Evolutionary conservation across 2,113 vertebrate genomes (phyloP), one percentile per base, ranked within the genome.

Genomic region (Cinclus mexicanus): DNA sequence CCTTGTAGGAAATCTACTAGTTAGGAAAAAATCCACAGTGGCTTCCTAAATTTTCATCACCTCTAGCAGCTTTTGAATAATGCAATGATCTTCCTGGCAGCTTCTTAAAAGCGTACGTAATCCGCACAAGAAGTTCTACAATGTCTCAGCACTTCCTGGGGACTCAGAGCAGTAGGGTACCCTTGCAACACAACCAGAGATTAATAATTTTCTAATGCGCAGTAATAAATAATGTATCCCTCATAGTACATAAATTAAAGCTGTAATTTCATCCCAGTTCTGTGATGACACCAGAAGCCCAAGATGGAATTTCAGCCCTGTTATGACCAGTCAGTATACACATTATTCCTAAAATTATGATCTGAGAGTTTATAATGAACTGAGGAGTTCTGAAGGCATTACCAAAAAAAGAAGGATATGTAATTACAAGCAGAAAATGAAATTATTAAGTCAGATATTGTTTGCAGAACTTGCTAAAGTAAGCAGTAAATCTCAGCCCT

Each of bases 271-370:
- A 97, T 96, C 95, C 87, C 28, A 6, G 85, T 96, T 95, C 94
- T 97, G 85, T 84, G 87, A 97, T 97, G 97, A 97, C 96, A 98
- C 79, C 71, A 87, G 84, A 95, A 92, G 77, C 95, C 84, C 69
- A 88, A 96, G 97, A 97, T 98, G 97, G 95, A 97, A 98, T 98
- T 98, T 97, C 97, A 97, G 82, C 65, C 97, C 96, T 35, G n/a
- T 96, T 91, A 93, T 83, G 94, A 95, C 92, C 81, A 94, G 74
- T 97, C 86, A 93, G 69, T 50, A 89, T 85, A 75, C 2, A 0
- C n/a, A 74, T 87, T 96, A 95, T 95, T 95, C 60, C 78, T 83
- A 70, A 74, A 35, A 84, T 95, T 90, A 95, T 84, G 72, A 82
- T 88, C 15, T 37, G 85, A 94, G 84, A 93, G 75, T 81, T 86